Conservation (phyloP, 2,888 invertebrate genomes). For the Neria commutata region DNA sequence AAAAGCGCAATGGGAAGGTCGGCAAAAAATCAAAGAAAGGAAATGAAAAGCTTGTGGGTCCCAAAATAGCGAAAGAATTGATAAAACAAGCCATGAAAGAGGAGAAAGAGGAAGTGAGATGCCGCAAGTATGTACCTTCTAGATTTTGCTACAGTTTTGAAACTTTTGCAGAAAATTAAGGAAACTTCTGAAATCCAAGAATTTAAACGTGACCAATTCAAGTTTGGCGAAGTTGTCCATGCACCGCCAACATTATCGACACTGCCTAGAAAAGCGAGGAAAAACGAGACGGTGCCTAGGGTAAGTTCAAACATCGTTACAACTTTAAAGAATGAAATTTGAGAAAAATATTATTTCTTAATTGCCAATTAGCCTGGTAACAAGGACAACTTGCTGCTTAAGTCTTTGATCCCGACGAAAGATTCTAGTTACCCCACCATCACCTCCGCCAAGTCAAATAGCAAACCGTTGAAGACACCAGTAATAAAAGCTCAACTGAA, state of each 20-base stretch:
- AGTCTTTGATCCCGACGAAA: slow-evolving; percentile 54
- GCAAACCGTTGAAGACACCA: too few relatives aligned
- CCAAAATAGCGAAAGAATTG: slow-evolving; percentile 47
- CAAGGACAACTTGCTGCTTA: slow-evolving; percentile 67
- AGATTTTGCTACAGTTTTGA: slow-evolving; percentile 9
- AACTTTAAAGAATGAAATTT: slow-evolving; percentile 4
- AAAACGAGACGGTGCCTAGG: slow-evolving; percentile 59
- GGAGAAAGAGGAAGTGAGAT: slow-evolving; percentile 44
- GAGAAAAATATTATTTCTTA: slow-evolving; percentile 9
- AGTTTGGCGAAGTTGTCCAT: slow-evolving; percentile 78
- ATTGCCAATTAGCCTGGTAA: slow-evolving; percentile 72
- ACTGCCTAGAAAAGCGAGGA: slow-evolving; percentile 64
- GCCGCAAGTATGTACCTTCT: background rate
- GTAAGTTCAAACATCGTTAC: slow-evolving; percentile 51
- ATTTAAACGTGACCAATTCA: slow-evolving; percentile 69
- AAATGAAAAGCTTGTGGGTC: slow-evolving; percentile 39
- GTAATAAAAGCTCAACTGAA: slow-evolving; percentile 61
- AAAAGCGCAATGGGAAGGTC: slow-evolving; percentile 51
- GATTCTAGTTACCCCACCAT: background rate
- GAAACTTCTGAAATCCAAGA: slow-evolving; percentile 58
- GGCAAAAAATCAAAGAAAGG: slow-evolving; percentile 52
- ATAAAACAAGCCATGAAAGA: slow-evolving; percentile 56
- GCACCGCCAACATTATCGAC: slow-evolving; percentile 72
- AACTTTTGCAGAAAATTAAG: slow-evolving; percentile 37
- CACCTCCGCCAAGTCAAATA: background rate